These are phyloP conservation scores for Pristionchus japonicus DNA, from an alignment of 2,888 invertebrate genomes.

Conservation along the genomic window DNA sequence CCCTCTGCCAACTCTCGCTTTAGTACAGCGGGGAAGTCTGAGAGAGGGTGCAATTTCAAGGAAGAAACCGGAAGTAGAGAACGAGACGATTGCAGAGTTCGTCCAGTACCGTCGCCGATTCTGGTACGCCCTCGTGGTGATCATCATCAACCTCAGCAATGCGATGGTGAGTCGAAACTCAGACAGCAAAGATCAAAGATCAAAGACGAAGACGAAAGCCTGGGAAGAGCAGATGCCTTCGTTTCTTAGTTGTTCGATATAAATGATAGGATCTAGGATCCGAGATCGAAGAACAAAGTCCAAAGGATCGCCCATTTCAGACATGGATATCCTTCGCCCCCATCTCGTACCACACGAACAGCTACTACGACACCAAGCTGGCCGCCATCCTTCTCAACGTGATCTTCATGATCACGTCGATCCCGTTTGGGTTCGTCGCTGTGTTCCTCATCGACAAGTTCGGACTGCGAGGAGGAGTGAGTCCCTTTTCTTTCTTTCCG, in stretches of 20 bases:
- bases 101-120: conserved; percentile 33
- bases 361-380: conserved; percentile 75
- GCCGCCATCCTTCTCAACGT: conserved; percentile 77
- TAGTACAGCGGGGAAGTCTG: too few relatives aligned
- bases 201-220: too few relatives aligned
- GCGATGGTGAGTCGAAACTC: not conserved
- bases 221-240: too few relatives aligned
- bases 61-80: not conserved
- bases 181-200: not conserved
- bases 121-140: conserved; percentile 39
- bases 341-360: conserved; percentile 76
- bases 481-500: conserved; percentile 27
- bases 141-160: conserved; percentile 37
- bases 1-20: too few relatives aligned
- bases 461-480: conserved; percentile 77
- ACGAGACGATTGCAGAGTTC: not conserved
- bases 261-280: not conserved
- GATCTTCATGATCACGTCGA: conserved; percentile 76
- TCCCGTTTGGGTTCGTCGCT: conserved; percentile 77
- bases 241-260: not conserved
- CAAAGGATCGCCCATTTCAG: not conserved
- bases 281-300: too few relatives aligned
- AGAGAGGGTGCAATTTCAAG: too few relatives aligned
- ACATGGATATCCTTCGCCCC: conserved; percentile 78
- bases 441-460: conserved; percentile 77